These are phyloP conservation scores for Kradibia gibbosae DNA, from an alignment of 1,140 invertebrate genomes.

Conservation along the genomic window DNA sequence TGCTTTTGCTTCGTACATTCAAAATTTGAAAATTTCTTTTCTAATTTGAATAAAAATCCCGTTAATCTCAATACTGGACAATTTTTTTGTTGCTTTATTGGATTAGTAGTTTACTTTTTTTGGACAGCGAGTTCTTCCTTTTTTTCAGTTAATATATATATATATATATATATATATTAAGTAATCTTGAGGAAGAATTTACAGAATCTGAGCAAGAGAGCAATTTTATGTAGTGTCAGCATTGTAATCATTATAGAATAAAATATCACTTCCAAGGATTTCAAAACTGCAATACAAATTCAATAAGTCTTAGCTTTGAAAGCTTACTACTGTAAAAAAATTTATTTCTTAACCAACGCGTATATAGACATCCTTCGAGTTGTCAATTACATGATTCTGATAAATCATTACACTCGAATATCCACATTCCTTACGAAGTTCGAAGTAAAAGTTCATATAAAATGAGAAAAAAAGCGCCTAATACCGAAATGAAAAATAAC, in stretches of 20 bases:
- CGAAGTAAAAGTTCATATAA: constrained; percentile 15
- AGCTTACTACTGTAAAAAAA: neutral
- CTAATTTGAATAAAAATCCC: neutral
- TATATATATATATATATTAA: neutral
- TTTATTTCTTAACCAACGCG: neutral
- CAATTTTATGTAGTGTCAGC: neutral
- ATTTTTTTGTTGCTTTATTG: neutral
- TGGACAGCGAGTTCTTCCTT: neutral
- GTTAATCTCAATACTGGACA: neutral
- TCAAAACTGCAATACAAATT: neutral
- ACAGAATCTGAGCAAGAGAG: neutral
- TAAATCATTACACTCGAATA: constrained; percentile 22
- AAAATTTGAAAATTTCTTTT: neutral
- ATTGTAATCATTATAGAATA: neutral
- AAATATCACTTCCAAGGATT: neutral
- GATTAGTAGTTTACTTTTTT: neutral
- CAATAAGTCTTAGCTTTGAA: neutral
- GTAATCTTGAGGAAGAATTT: neutral
- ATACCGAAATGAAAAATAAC: constrained; percentile 25
- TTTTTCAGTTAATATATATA: no score
- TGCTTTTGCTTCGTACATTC: neutral
- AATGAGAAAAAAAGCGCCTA: neutral
- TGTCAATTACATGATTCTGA: constrained; percentile 41
- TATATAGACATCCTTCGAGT: constrained; percentile 13
- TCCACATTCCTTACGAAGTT: constrained; percentile 33